A percentile compares a stretch with the other conserved stretches of the same genome.
Evolutionary conservation across 1,140 invertebrate genomes (phyloP).

Genomic region (Psilanteris sp.): DNA sequence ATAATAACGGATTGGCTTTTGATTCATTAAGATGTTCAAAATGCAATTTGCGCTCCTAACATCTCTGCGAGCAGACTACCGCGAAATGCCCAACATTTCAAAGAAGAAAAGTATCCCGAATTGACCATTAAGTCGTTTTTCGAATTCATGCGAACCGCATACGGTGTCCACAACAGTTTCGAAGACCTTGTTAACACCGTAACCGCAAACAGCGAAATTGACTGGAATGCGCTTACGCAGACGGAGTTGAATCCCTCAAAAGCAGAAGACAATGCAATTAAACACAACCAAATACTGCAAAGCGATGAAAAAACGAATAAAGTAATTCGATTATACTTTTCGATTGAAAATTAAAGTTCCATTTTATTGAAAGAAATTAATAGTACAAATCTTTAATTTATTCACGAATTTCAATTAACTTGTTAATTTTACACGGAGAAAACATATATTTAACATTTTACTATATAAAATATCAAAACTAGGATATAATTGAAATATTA

Average conservation of each 20-base stretch:
- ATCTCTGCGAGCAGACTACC: constrained; percentile 25
- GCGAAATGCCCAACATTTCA: constrained; percentile 19
- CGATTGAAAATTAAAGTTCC: too few relatives aligned
- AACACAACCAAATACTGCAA: too few relatives aligned
- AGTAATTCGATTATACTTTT: too few relatives aligned
- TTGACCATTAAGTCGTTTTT: constrained; percentile 86
- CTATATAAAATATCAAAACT: too few relatives aligned
- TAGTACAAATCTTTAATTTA: too few relatives aligned
- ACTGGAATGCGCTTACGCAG: constrained; percentile 83
- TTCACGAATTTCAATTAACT: too few relatives aligned
- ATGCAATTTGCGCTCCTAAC: constrained; percentile 1
- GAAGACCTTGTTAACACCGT: constrained; percentile 81
- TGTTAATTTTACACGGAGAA: too few relatives aligned
- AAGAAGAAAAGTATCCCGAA: constrained; percentile 76
- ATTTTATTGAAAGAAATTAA: too few relatives aligned
- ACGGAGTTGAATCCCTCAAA: constrained; percentile 70
- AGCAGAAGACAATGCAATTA: constrained; percentile 7
- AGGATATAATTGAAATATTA: too few relatives aligned
- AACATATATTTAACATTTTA: too few relatives aligned
- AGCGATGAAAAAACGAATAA: too few relatives aligned
- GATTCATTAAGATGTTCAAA: constrained; percentile 27
- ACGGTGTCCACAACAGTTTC: constrained; percentile 83
- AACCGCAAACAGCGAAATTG: constrained; percentile 80
- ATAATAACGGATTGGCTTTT: too few relatives aligned
- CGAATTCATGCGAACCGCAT: constrained; percentile 86